These are phyloP conservation scores for Rotaria socialis DNA, from an alignment of 2,888 invertebrate genomes.

Conservation along the genomic window DNA sequence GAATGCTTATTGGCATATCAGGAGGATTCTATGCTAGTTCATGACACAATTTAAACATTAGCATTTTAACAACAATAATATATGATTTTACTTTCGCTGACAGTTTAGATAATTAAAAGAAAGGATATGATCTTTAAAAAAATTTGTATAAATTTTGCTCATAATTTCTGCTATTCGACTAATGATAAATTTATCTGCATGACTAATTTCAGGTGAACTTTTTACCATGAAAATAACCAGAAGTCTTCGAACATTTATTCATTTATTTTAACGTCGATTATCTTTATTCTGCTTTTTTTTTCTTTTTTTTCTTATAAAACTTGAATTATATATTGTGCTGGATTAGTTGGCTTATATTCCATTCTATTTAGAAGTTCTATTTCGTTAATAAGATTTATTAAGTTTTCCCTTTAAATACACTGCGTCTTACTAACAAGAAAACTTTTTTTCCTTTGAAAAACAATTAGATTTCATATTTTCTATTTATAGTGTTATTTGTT, in stretches of 20 bases:
- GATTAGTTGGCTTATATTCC: conserved; percentile 88
- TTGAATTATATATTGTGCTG: conserved; percentile 89
- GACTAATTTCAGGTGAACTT: not conserved
- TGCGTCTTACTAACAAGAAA: conserved; percentile 86
- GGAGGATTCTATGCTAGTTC: not conserved
- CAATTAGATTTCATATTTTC: conserved; percentile 69
- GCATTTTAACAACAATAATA: not conserved
- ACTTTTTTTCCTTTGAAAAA: conserved; percentile 68
- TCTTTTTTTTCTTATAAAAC: conserved; percentile 94
- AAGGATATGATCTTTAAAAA: no score
- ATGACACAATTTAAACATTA: not conserved
- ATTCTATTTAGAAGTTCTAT: conserved; percentile 86
- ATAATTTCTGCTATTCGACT: not conserved
- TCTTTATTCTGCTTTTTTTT: conserved; percentile 78
- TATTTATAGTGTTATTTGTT: conserved; percentile 98
- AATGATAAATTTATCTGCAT: not conserved
- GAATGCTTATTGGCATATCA: not conserved
- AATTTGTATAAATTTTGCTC: no score
- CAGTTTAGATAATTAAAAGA: not conserved
- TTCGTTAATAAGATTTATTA: conserved; percentile 56
- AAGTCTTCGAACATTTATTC: not conserved
- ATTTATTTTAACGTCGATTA: conserved; percentile 84
- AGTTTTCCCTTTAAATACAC: conserved; percentile 96
- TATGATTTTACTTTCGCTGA: not conserved
- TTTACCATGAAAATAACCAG: not conserved